Evolutionary conservation across 2,113 vertebrate species (phyloP).

Genomic region (Nothobranchius furzeri): DNA sequence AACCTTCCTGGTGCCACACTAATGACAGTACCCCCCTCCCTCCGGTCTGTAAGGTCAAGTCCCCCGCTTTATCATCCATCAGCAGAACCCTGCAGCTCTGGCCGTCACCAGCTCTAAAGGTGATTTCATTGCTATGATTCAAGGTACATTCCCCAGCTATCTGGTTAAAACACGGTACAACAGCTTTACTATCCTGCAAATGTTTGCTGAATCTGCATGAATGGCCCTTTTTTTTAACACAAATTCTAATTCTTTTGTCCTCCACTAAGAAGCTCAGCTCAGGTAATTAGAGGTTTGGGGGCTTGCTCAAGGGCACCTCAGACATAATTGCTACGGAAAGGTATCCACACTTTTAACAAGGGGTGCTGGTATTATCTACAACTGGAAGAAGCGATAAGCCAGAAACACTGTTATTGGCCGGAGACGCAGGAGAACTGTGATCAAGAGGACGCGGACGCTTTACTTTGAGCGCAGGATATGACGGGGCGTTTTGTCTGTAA

Average conservation of each 20-base stretch:
- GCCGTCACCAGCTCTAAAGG: conserved; percentile 28
- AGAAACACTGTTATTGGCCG: conserved; percentile 5
- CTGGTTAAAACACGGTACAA: conserved; percentile 25
- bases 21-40: conserved; percentile 57
- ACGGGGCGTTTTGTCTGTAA: not conserved
- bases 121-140: conserved; percentile 28
- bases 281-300: conserved; percentile 55
- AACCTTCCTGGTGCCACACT: conserved; percentile 75
- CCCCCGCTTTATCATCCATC: conserved; percentile 56
- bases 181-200: not conserved
- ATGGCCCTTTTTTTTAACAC: not conserved
- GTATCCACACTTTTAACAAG: conserved; percentile 32
- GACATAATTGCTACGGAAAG: conserved; percentile 36
- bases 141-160: conserved; percentile 28
- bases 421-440: not conserved
- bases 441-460: conserved; percentile 8
- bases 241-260: conserved; percentile 28
- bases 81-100: conserved; percentile 44
- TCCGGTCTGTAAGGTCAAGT: conserved; percentile 64
- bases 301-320: conserved; percentile 45
- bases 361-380: conserved; percentile 20
- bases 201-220: conserved; percentile 45
- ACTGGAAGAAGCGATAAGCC: conserved; percentile 25
- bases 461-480: not conserved
- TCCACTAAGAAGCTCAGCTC: not conserved